Evolutionary conservation across 2,888 invertebrate genomes (phyloP).

Genomic region (Athripsodes cinereus): DNA sequence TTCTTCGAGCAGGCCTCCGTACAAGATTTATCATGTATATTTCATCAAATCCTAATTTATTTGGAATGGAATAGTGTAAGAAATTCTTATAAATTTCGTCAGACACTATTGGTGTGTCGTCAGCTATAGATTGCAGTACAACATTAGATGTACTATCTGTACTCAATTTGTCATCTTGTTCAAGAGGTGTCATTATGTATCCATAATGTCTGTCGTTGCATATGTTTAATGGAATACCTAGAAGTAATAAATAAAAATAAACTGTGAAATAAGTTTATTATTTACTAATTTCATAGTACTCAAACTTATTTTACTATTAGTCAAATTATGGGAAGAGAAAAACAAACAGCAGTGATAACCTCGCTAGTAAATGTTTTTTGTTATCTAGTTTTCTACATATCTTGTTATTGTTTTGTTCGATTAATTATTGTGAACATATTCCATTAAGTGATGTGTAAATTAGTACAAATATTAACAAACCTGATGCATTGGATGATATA

Average conservation of each 20-base stretch:
- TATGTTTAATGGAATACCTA: slow-evolving; percentile 60
- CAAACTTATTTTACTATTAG: too few relatives aligned
- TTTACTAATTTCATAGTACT: too few relatives aligned
- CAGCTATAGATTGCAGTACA: slow-evolving; percentile 67
- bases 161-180: slow-evolving; percentile 55
- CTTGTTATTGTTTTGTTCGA: too few relatives aligned
- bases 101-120: slow-evolving; percentile 43
- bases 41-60: slow-evolving; percentile 66
- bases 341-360: too few relatives aligned
- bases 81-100: slow-evolving; percentile 37
- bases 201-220: slow-evolving; percentile 82
- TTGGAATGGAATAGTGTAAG: slow-evolving; percentile 42
- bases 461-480: slow-evolving; percentile 34
- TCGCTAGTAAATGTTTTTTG: neutral
- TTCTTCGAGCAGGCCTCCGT: slow-evolving; percentile 70
- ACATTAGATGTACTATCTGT: slow-evolving; percentile 67
- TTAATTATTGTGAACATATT: too few relatives aligned
- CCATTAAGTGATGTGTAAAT: too few relatives aligned
- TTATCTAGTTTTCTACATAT: neutral
- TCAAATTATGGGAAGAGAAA: too few relatives aligned
- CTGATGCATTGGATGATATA: slow-evolving; percentile 64
- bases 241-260: slow-evolving; percentile 1
- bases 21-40: slow-evolving; percentile 91
- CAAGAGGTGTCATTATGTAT: slow-evolving; percentile 74
- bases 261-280: too few relatives aligned